These are phyloP conservation scores for Catostomus latipinnis DNA, from an alignment of 2,797 vertebrate species.

Conservation along the genomic window DNA sequence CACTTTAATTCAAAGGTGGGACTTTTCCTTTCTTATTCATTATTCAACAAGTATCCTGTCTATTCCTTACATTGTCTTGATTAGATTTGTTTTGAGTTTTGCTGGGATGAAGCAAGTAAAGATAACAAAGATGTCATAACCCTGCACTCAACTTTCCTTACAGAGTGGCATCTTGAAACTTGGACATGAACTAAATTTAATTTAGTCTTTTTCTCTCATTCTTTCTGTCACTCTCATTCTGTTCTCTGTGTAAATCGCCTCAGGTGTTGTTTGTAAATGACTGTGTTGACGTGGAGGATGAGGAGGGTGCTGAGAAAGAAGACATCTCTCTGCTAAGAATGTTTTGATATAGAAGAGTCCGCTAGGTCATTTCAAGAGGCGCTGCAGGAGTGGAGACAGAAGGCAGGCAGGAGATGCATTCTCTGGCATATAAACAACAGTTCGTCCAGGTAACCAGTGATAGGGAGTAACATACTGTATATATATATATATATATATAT, in stretches of 20 bases:
- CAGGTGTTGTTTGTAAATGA: slow-evolving; percentile 64
- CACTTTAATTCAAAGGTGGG: no score
- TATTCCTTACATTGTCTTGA: background rate
- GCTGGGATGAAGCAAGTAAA: background rate
- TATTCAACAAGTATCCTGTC: background rate
- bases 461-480: no score
- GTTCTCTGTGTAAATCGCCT: slow-evolving; percentile 52
- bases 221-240: background rate
- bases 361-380: slow-evolving; percentile 82
- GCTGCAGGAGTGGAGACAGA: slow-evolving; percentile 79
- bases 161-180: background rate
- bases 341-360: slow-evolving; percentile 82
- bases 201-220: slow-evolving; percentile 7
- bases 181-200: slow-evolving; percentile 1
- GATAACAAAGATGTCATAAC: background rate
- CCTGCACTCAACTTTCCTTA: background rate
- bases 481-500: no score
- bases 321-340: slow-evolving; percentile 65
- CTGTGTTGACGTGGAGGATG: slow-evolving; percentile 52
- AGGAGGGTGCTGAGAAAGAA: slow-evolving; percentile 46
- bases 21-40: background rate
- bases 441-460: slow-evolving; percentile 73
- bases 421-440: slow-evolving; percentile 28
- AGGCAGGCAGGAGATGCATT: slow-evolving; percentile 64
- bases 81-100: background rate